phyloP scores from a whole-genome alignment of 2,113 vertebrate genomes.

The Sander lucioperca region DNA sequence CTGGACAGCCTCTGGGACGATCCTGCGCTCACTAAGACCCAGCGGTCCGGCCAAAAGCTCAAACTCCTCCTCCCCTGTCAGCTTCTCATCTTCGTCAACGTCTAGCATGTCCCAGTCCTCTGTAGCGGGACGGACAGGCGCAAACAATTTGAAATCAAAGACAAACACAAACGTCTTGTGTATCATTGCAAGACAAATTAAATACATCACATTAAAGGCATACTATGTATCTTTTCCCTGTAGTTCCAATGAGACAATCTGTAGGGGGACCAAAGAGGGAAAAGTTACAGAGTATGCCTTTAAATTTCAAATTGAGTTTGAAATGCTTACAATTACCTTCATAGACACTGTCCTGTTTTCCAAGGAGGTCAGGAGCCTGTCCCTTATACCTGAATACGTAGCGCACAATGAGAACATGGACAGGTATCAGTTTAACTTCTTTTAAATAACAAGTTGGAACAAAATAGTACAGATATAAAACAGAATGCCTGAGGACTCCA shows the following conservation, averaged over 20 bases:
- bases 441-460: not conserved
- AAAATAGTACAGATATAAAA: not conserved
- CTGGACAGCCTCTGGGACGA: constrained; percentile 95
- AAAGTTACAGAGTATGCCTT: no score
- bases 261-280: no score
- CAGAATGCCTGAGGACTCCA: not conserved
- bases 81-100: constrained; percentile 94
- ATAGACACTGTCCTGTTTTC: constrained; percentile 98
- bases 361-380: constrained; percentile 96
- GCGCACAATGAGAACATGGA: not conserved
- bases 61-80: constrained; percentile 98
- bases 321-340: constrained; percentile 87
- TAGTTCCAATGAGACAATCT: no score
- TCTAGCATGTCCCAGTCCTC: constrained; percentile 99
- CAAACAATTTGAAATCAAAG: not conserved
- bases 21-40: constrained; percentile 91
- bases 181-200: no score
- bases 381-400: constrained; percentile 90
- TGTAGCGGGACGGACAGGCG: constrained; percentile 72
- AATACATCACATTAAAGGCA: not conserved
- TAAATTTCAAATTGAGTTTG: not conserved
- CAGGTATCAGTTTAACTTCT: not conserved
- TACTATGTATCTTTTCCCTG: no score
- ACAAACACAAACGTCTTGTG: not conserved
- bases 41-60: constrained; percentile 93